phyloP scores from a whole-genome alignment of 1,140 invertebrate species.

The Battus philenor region DNA sequence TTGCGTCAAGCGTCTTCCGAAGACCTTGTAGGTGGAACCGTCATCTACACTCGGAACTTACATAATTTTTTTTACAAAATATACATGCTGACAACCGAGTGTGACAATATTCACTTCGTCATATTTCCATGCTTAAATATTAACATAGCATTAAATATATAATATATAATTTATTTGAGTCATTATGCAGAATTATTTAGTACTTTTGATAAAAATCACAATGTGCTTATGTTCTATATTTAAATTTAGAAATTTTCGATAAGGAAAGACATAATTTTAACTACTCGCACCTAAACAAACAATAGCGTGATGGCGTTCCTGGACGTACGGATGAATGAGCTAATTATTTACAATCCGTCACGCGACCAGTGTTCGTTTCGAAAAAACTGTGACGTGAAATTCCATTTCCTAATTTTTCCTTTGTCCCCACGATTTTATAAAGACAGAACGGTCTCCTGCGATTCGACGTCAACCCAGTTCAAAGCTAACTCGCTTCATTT shows the following conservation, averaged over 20 bases:
- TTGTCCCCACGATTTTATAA: constrained; percentile 41
- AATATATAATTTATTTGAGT: not conserved
- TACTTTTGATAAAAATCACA: no score
- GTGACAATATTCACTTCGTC: no score
- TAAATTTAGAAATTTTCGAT: constrained; percentile 5
- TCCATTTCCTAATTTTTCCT: constrained; percentile 59
- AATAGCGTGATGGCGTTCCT: constrained; percentile 38
- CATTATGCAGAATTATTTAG: not conserved
- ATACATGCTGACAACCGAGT: no score
- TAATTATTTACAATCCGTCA: constrained; percentile 70
- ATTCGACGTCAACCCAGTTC: constrained; percentile 22
- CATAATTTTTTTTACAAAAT: no score
- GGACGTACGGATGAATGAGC: constrained; percentile 52
- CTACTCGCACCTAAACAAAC: constrained; percentile 47
- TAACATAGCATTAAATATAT: no score
- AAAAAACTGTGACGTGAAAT: constrained; percentile 62
- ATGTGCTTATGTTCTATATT: no score
- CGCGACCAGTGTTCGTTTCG: constrained; percentile 38
- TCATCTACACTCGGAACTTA: no score
- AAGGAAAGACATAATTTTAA: constrained; percentile 48
- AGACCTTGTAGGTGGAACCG: no score
- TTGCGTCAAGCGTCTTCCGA: no score
- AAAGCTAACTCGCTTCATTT: no score
- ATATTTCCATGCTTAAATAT: no score
- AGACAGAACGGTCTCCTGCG: constrained; percentile 35